Conservation (phyloP, 2,888 invertebrate genomes). For the Pyrrhosoma nymphula region DNA sequence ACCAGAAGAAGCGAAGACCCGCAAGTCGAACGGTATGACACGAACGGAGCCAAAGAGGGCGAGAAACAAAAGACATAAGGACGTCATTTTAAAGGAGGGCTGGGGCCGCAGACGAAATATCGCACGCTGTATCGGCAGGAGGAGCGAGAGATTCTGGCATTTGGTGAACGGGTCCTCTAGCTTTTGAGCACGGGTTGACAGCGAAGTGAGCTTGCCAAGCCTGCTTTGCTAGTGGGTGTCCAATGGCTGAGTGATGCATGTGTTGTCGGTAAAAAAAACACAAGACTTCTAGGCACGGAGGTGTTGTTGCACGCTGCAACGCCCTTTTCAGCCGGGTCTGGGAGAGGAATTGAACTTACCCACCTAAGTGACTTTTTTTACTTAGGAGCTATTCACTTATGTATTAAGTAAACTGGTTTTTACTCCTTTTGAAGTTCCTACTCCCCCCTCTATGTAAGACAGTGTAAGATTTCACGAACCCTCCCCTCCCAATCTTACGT, state of each 20-base stretch:
- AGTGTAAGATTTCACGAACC: no score
- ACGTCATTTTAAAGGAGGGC: background rate
- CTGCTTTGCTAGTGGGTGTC: background rate
- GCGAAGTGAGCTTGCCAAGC: background rate
- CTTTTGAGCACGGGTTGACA: background rate
- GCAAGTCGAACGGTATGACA: background rate
- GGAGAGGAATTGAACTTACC: background rate
- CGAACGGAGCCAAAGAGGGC: background rate
- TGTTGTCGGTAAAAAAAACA: background rate
- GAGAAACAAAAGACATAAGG: background rate
- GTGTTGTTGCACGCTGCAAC: no score
- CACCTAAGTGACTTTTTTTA: no score
- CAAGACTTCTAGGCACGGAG: no score
- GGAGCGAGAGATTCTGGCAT: background rate
- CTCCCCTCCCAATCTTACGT: no score
- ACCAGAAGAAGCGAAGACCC: background rate
- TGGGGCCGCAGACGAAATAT: background rate
- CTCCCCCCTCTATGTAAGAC: no score
- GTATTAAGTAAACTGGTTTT: no score
- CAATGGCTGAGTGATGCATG: background rate
- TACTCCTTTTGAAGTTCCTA: no score
- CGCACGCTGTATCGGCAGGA: background rate
- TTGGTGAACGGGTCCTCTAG: background rate
- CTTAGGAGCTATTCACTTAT: no score
- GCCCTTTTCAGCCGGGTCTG: background rate